Evolutionary conservation across 2,797 vertebrate genomes (phyloP), one percentile per base, ranked within the genome.

Genomic region (Pangasius macronema): DNA sequence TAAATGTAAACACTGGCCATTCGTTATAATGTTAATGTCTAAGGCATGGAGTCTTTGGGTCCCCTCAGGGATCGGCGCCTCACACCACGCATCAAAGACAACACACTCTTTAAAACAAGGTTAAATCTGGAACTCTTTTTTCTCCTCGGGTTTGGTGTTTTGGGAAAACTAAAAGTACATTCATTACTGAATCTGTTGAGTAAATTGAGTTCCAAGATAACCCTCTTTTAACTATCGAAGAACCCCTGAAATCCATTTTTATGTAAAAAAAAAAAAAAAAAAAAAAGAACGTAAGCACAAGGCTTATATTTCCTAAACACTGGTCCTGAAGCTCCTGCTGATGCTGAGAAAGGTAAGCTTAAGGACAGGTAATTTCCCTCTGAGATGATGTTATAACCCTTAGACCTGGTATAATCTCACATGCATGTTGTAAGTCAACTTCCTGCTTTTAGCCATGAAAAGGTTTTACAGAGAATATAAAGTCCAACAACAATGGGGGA

Each of bases 1-100:
- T 49, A 49, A 76, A 85, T 77, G 42, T 83, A 85, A 85, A 77
- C 79, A 63, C 85, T 81, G 85, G 65, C 61, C 13, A 57, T 68
- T 67, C 1, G 49, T 70, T 81, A 81, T n/a, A 61, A 67, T 14
- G 27, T 14, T 33, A 30, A 76, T 30, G n/a, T 76, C 53, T 49
- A 76, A 85, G 55, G 42, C 59, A 86, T 55, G 51, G 51, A 81
- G 85, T 27, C 55, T 82, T 86, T 86, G 36, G 73, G 65, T 42
- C n/a, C 53, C 61, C 49, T 9, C 30, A n/a, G 49, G 16, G 63
- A 30, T 68, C 5, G 33, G 36, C 49, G 24, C 36, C 18, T 72
- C 24, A 46, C 36, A 57, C 24, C 49, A 59, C 7, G 11, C 5
- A 51, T 57, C 33, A 30, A 49, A 39, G 46, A 16, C n/a, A 49